A percentile compares a stretch with the other conserved stretches of the same genome.
phyloP scores from a whole-genome alignment of 2,888 invertebrate genomes.

The Mystacides longicornis region DNA sequence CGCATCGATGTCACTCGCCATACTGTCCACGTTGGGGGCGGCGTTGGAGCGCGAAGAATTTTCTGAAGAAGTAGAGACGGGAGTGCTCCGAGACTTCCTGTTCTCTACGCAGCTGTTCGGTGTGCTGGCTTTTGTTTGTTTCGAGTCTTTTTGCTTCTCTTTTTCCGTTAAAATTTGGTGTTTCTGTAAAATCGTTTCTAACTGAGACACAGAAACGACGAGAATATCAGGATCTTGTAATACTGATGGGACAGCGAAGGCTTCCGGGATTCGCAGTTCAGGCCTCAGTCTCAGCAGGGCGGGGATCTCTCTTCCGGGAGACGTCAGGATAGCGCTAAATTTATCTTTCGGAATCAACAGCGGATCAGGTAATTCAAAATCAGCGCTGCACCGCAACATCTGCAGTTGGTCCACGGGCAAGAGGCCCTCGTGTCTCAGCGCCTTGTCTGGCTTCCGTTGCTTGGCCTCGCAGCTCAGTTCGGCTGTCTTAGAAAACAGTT shows the following conservation, averaged over 20 bases:
- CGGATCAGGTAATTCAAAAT: conserved; percentile 72
- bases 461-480: conserved; percentile 28
- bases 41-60: conserved; percentile 17
- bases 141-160: conserved; percentile 26
- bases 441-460: conserved; percentile 29
- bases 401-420: conserved; percentile 65
- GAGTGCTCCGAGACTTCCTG: conserved; percentile 8
- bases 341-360: conserved; percentile 71
- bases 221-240: conserved; percentile 71
- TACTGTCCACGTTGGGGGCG: conserved; percentile 33
- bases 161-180: conserved; percentile 33
- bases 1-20: conserved; percentile 60
- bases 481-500: conserved; percentile 38
- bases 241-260: conserved; percentile 62
- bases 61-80: conserved; percentile 5
- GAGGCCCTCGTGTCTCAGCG: conserved; percentile 41
- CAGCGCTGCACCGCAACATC: conserved; percentile 56
- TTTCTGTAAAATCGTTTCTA: conserved; percentile 57
- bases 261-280: conserved; percentile 66
- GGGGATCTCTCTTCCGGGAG: conserved; percentile 72
- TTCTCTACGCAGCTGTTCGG: conserved; percentile 8
- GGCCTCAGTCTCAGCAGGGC: conserved; percentile 63
- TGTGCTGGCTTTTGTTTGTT: conserved; percentile 27
- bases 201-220: conserved; percentile 67
- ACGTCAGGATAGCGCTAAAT: conserved; percentile 60